Conservation (phyloP, 2,888 invertebrate species). For the Drosophila atripex region DNA sequence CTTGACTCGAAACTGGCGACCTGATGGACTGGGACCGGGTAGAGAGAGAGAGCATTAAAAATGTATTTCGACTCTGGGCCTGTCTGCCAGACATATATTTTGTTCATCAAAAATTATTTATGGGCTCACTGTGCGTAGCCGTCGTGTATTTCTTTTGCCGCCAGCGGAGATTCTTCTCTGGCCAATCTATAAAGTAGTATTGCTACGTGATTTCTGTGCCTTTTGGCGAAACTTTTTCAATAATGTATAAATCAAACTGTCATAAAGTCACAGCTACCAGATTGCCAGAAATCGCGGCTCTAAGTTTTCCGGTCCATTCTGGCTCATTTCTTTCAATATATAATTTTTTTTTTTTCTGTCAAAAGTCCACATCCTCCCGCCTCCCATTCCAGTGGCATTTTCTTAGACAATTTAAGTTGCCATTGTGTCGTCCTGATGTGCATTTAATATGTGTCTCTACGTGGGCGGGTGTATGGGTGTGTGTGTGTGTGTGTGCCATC, state of each 20-base stretch:
- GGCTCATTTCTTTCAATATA: conserved; percentile 36
- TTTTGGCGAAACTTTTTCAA: conserved; percentile 73
- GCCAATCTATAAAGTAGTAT: conserved; percentile 5
- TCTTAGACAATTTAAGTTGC: conserved; percentile 69
- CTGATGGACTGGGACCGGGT: conserved; percentile 9
- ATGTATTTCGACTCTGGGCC: conserved; percentile 70
- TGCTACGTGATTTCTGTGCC: conserved; percentile 69
- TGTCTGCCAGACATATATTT: conserved; percentile 1
- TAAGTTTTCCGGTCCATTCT: conserved; percentile 20
- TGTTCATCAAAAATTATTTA: conserved; percentile 72
- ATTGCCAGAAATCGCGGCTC: conserved; percentile 35
- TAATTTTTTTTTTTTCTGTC: conserved; percentile 41
- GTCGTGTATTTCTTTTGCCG: conserved; percentile 27
- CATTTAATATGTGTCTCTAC: conserved; percentile 64
- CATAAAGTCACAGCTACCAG: conserved; percentile 73
- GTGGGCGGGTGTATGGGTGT: conserved; percentile 2
- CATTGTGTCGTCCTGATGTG: conserved; percentile 66
- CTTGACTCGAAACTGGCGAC: background rate
- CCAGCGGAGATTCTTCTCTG: background rate
- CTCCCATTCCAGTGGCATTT: conserved; percentile 37
- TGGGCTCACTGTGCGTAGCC: conserved; percentile 57
- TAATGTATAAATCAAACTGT: conserved; percentile 83
- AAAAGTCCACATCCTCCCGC: conserved; percentile 30
- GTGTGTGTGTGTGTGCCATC: conserved; percentile 13
- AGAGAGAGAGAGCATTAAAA: conserved; percentile 68